Evolutionary conservation across 2,888 invertebrate genomes (phyloP), one percentile per base, ranked within the genome.

Genomic region (Encarsia formosa): DNA sequence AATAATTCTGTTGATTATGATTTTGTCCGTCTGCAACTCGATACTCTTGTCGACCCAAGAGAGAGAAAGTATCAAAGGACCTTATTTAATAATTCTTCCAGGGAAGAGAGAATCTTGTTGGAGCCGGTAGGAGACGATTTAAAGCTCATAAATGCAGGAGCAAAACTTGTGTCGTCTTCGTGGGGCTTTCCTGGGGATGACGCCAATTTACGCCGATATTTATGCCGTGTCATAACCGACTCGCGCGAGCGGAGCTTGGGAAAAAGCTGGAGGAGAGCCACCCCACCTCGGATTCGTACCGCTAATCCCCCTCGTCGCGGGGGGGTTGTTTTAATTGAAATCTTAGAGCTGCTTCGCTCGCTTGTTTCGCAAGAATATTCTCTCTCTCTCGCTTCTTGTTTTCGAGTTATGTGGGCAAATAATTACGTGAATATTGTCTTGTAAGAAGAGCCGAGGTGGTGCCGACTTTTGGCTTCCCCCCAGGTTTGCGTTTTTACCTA

Each of bases 161-260:
- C n/a, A n/a, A n/a, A n/a, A n/a, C n/a, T n/a, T n/a, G n/a, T n/a
- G n/a, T n/a, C n/a, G n/a, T n/a, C n/a, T n/a, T n/a, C n/a, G 63
- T 65, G 63, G 61, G 54, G 58, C 11, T 19, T 19, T 40, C 18
- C 20, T 8, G 13, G 9, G 8, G 9, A 35, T 16, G 53, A 53
- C 60, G 66, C 66, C 69, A 72, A 74, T 73, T 73, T 73, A 73
- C 72, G 71, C 71, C 71, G 73, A 72, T 74, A 73, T 74, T 74
- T 74, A 74, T 74, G 73, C 73, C 67, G 65, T 65, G 73, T 73
- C 73, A 74, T 73, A 74, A 73, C 72, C 70, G 65, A 59, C 29
- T n/a, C n/a, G n/a, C n/a, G n/a, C n/a, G n/a, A n/a, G n/a, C n/a
- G n/a, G n/a, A n/a, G n/a, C n/a, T n/a, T n/a, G n/a, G n/a, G 29